These are phyloP conservation scores for Tachycineta bicolor DNA, from an alignment of 2,113 vertebrate genomes.

Conservation along the genomic window DNA sequence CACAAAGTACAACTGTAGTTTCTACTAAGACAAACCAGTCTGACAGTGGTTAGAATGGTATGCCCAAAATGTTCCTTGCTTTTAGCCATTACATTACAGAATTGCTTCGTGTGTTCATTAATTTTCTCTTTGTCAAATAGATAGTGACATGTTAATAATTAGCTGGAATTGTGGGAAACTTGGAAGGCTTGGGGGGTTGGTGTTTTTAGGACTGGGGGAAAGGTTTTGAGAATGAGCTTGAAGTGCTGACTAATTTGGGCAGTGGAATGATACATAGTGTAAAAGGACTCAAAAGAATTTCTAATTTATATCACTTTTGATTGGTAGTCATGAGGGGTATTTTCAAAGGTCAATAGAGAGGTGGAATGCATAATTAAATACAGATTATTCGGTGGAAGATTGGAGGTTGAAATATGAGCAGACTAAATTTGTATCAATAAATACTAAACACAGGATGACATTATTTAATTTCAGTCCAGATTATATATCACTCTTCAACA, in stretches of 20 bases:
- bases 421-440: conserved; percentile 68
- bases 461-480: conserved; percentile 58
- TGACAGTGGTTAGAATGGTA: not conserved
- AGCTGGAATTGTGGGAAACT: not conserved
- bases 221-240: not conserved
- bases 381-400: conserved; percentile 42
- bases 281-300: conserved; percentile 18
- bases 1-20: not conserved
- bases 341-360: conserved; percentile 67
- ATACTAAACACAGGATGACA: conserved; percentile 60
- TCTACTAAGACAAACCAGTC: not conserved
- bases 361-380: conserved; percentile 69
- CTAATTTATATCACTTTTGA: conserved; percentile 49
- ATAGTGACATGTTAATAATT: not conserved
- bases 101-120: not conserved
- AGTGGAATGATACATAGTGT: conserved; percentile 18
- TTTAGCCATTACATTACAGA: not conserved
- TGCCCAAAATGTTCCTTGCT: not conserved
- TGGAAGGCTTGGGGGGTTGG: not conserved
- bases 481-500: conserved; percentile 53
- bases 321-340: conserved; percentile 51
- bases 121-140: not conserved
- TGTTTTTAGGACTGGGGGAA: not conserved
- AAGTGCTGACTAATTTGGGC: not conserved
- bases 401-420: conserved; percentile 60